A percentile compares a stretch with the other conserved stretches of the same genome.
Evolutionary conservation across 2,888 invertebrate species (phyloP).

Genomic region (Apodemia duryi): DNA sequence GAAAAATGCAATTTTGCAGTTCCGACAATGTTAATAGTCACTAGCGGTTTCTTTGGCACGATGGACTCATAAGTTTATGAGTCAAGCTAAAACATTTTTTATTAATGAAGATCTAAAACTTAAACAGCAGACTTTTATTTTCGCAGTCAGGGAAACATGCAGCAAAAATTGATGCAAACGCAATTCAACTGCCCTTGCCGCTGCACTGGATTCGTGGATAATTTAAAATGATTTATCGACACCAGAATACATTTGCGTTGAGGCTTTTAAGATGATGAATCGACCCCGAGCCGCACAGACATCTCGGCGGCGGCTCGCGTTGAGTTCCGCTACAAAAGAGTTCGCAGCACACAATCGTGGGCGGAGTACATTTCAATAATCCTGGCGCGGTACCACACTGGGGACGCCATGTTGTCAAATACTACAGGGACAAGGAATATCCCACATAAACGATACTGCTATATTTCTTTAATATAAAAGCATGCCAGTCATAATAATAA

Average conservation of each 20-base stretch:
- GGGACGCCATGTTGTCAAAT: background rate
- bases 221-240: constrained; percentile 30
- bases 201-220: constrained; percentile 22
- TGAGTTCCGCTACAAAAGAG: constrained; percentile 22
- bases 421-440: no score
- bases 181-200: constrained; percentile 1
- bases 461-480: no score
- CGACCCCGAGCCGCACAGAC: background rate
- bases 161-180: background rate
- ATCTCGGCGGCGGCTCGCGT: background rate
- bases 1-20: no score
- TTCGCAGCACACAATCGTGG: constrained; percentile 28
- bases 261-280: constrained; percentile 18
- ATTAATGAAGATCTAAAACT: no score
- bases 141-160: no score
- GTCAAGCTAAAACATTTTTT: no score
- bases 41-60: no score
- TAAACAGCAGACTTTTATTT: no score
- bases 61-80: no score
- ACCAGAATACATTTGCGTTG: constrained; percentile 27
- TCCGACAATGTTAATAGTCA: no score
- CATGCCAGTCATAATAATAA: no score
- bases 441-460: no score
- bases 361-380: constrained; percentile 24
- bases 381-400: background rate